Conservation (phyloP, 2,888 invertebrate genomes). For the Hyalella azteca region DNA sequence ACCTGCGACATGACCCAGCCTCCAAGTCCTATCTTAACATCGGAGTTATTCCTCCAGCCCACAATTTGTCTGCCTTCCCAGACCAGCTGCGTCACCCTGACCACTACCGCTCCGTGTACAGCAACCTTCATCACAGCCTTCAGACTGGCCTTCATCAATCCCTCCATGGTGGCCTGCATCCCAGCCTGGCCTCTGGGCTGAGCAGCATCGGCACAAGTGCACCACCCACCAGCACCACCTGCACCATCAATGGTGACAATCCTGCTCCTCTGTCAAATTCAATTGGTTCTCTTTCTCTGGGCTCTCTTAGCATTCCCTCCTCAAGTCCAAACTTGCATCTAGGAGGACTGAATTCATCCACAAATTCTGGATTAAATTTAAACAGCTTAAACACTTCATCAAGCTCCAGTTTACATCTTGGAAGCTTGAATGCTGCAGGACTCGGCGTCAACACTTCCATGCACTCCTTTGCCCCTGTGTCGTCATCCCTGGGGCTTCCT, state of each 20-base stretch:
- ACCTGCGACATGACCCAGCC: neutral
- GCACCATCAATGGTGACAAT: neutral
- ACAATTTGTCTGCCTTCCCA: constrained; percentile 8
- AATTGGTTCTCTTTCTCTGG: neutral
- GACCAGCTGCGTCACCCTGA: constrained; percentile 33
- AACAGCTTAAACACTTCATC: neutral
- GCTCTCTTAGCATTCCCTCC: neutral
- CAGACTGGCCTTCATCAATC: constrained; percentile 5
- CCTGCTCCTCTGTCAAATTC: neutral
- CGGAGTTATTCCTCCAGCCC: constrained; percentile 25
- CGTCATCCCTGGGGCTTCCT: neutral
- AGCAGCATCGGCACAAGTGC: constrained; percentile 12
- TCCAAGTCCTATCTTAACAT: constrained; percentile 32
- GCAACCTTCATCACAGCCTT: constrained; percentile 8
- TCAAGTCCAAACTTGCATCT: too few species aligned
- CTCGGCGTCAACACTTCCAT: neutral
- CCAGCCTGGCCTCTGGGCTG: neutral
- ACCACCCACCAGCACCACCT: neutral
- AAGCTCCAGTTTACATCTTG: constrained; percentile 2
- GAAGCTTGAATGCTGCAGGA: neutral
- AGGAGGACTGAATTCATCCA: neutral
- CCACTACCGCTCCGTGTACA: constrained; percentile 21
- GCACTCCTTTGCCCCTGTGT: constrained; percentile 13
- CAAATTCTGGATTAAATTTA: too few species aligned
- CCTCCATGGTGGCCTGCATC: constrained; percentile 2